phyloP scores from a whole-genome alignment of 2,888 invertebrate genomes.

The Priapulus caudatus region DNA sequence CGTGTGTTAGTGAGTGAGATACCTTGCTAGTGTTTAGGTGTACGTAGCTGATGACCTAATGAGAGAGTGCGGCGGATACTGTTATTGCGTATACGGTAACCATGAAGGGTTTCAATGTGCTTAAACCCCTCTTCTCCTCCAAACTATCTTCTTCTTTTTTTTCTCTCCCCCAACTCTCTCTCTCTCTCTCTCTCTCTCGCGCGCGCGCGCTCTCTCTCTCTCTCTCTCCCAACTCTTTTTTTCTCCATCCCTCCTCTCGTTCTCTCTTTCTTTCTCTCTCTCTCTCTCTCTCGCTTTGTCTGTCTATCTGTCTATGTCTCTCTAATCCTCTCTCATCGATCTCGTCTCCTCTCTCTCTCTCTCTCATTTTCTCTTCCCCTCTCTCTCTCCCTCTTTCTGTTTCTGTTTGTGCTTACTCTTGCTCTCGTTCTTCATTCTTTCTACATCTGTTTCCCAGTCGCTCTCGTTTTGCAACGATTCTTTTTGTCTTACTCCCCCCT shows the following conservation, averaged over 20 bases:
- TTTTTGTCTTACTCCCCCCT: too few species aligned
- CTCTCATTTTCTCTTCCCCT: conserved; percentile 1
- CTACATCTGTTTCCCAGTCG: neutral
- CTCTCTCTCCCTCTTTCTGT: conserved; percentile 1
- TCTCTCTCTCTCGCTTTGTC: neutral
- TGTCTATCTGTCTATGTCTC: neutral
- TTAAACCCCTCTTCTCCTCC: conserved; percentile 3
- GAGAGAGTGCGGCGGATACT: too few species aligned
- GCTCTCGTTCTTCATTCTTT: neutral
- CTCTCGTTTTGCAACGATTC: too few species aligned
- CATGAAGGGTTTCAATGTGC: neutral
- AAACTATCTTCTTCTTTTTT: neutral
- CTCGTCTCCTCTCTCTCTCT: neutral
- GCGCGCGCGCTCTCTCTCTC: neutral
- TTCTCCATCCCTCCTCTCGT: neutral
- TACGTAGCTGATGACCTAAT: too few species aligned
- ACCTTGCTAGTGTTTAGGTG: too few species aligned
- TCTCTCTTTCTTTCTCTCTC: conserved; percentile 3
- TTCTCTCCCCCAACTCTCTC: conserved; percentile 3
- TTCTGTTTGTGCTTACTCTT: neutral
- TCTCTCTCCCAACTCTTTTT: neutral
- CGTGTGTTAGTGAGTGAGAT: too few species aligned
- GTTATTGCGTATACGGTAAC: too few species aligned
- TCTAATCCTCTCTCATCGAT: neutral
- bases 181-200: conserved; percentile 1